Evolutionary conservation across 1,140 invertebrate genomes (phyloP).

Genomic region (Mercenaria mercenaria): DNA sequence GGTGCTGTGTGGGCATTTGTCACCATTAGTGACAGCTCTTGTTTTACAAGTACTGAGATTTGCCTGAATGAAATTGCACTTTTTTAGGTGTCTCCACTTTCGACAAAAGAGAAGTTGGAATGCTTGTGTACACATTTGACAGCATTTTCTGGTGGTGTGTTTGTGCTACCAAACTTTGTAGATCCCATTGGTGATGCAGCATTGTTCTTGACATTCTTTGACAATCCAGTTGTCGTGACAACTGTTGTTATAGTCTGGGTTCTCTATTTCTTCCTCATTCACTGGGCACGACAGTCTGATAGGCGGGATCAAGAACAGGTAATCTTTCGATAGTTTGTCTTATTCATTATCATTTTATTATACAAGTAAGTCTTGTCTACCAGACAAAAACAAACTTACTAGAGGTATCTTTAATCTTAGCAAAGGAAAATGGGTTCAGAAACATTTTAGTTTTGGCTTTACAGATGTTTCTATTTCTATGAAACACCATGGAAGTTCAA

Average conservation of each 20-base stretch:
- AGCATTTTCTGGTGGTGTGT: slow-evolving; percentile 72
- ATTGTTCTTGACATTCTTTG: slow-evolving; percentile 77
- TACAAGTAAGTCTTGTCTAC: no score
- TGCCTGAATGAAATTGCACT: no score
- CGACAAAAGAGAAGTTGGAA: slow-evolving; percentile 56
- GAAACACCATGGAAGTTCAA: no score
- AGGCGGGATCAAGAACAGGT: slow-evolving; percentile 69
- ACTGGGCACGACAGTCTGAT: slow-evolving; percentile 73
- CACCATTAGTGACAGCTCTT: no score
- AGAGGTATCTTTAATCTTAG: no score
- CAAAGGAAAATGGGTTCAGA: no score
- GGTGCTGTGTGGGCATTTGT: no score
- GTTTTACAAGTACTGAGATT: no score
- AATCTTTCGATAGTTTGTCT: neutral
- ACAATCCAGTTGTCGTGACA: slow-evolving; percentile 76
- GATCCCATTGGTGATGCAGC: slow-evolving; percentile 72
- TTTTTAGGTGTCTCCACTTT: slow-evolving; percentile 69
- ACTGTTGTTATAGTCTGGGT: slow-evolving; percentile 75
- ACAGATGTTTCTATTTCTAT: no score
- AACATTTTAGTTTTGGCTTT: no score
- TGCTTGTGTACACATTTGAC: slow-evolving; percentile 76
- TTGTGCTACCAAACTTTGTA: slow-evolving; percentile 74
- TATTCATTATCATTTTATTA: no score
- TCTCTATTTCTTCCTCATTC: slow-evolving; percentile 72
- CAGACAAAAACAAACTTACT: no score